These are phyloP conservation scores for Macrobrachium rosenbergii DNA, from an alignment of 1,140 invertebrate species.

Conservation along the genomic window DNA sequence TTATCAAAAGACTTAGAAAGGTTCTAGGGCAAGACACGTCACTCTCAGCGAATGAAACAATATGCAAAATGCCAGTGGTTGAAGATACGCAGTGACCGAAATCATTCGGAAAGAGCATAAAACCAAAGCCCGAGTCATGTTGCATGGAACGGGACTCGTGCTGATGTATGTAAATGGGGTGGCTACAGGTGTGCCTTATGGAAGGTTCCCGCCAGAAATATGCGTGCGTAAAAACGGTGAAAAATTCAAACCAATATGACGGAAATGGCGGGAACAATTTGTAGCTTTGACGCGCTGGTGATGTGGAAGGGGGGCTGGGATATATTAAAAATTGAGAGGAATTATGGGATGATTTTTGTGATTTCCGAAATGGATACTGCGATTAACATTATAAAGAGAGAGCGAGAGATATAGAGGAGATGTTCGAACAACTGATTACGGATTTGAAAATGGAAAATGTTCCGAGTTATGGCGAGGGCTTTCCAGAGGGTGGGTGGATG, in stretches of 20 bases:
- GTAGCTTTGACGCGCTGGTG: conserved; percentile 39
- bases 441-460: no score
- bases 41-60: no score
- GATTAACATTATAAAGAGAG: neutral
- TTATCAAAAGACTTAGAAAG: no score
- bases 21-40: no score
- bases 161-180: conserved; percentile 49
- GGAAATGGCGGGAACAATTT: conserved; percentile 48
- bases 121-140: neutral
- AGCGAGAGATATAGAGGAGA: neutral
- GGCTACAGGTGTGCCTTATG: conserved; percentile 49
- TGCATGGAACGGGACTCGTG: conserved; percentile 20
- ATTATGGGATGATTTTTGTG: conserved; percentile 29
- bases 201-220: conserved; percentile 49
- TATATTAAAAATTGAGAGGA: conserved; percentile 26
- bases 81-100: neutral
- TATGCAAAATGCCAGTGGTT: no score
- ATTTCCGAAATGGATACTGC: conserved; percentile 36
- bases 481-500: no score
- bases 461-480: no score
- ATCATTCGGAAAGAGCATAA: neutral
- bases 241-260: conserved; percentile 50
- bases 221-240: conserved; percentile 44
- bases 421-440: no score
- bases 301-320: conserved; percentile 22